phyloP scores from a whole-genome alignment of 2,113 vertebrate species.

The Maccullochella peelii region DNA sequence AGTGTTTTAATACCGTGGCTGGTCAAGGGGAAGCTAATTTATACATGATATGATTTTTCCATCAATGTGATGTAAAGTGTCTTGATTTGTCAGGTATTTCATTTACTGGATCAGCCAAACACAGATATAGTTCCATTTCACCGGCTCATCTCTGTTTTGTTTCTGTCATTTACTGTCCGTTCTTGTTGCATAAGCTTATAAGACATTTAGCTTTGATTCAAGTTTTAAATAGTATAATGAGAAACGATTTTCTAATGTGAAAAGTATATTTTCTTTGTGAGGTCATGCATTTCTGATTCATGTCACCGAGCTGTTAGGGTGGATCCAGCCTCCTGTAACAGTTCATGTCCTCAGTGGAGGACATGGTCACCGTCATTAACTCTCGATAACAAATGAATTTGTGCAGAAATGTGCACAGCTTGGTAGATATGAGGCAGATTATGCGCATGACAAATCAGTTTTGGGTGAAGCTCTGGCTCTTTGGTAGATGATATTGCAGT shows the following conservation, averaged over 20 bases:
- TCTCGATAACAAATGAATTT: not conserved
- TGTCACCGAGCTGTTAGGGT: not conserved
- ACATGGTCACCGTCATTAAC: not conserved
- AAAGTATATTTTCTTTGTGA: not conserved
- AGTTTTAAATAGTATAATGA: not conserved
- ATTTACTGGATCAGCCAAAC: not conserved
- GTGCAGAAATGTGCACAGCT: slow-evolving; percentile 5
- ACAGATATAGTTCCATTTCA: not conserved
- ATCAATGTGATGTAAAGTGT: no score
- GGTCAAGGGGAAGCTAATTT: not conserved
- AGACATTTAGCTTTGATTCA: not conserved
- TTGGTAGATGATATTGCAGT: not conserved
- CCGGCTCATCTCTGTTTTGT: not conserved
- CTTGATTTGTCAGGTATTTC: not conserved
- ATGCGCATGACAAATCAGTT: not conserved
- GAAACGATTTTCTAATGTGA: not conserved
- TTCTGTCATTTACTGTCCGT: not conserved
- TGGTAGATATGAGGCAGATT: not conserved
- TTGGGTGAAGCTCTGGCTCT: not conserved
- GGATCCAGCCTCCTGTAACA: not conserved
- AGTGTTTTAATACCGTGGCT: not conserved
- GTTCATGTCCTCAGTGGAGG: not conserved
- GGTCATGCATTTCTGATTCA: not conserved
- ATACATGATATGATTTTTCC: not conserved
- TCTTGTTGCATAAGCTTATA: not conserved